These are phyloP conservation scores for Arothron firmamentum DNA, from an alignment of 2,113 vertebrate genomes.

Conservation along the genomic window DNA sequence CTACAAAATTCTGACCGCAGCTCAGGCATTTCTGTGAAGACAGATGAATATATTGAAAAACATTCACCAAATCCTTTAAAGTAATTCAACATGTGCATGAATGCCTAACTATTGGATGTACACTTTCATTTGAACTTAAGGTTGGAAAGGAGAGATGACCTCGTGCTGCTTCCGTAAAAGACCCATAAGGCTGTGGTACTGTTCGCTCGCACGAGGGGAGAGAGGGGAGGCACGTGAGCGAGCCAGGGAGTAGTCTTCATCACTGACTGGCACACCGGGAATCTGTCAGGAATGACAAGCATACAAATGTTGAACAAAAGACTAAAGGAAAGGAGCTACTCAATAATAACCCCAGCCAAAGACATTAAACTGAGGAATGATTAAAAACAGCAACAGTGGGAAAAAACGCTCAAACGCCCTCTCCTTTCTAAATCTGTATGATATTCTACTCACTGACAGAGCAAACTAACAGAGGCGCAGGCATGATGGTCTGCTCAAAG, in stretches of 20 bases:
- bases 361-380: too few relatives aligned
- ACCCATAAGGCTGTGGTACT: slow-evolving; percentile 81
- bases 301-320: neutral
- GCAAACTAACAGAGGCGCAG: neutral
- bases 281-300: slow-evolving; percentile 68
- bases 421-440: too few relatives aligned
- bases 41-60: neutral
- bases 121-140: neutral
- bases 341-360: neutral
- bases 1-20: slow-evolving; percentile 81
- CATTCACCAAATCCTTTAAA: too few relatives aligned
- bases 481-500: slow-evolving; percentile 23
- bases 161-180: slow-evolving; percentile 82
- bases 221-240: slow-evolving; percentile 72
- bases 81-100: too few relatives aligned
- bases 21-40: slow-evolving; percentile 80
- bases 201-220: slow-evolving; percentile 76
- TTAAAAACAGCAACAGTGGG: too few relatives aligned
- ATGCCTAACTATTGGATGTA: too few relatives aligned
- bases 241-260: slow-evolving; percentile 81
- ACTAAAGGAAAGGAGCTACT: neutral
- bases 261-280: slow-evolving; percentile 77
- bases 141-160: slow-evolving; percentile 56
- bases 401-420: too few relatives aligned
- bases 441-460: neutral